Evolutionary conservation across 2,888 invertebrate genomes (phyloP).

Genomic region (Dysmachus trigonus): DNA sequence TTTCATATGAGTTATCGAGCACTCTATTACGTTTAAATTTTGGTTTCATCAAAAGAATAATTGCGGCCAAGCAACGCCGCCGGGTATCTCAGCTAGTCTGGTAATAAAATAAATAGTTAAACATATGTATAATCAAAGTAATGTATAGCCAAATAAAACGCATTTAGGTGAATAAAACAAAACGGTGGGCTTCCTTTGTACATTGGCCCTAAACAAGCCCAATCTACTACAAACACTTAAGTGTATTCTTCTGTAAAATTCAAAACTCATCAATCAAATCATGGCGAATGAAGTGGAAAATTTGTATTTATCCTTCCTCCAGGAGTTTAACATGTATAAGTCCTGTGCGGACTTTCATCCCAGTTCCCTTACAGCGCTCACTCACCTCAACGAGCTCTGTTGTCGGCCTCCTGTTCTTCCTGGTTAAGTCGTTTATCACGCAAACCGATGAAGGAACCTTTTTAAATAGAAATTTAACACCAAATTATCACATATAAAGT

Average conservation of each 20-base stretch:
- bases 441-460: constrained; percentile 46
- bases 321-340: background rate
- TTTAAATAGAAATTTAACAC: constrained; percentile 56
- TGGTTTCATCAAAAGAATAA: no score
- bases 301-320: constrained; percentile 35
- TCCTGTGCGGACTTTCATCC: background rate
- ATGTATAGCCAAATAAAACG: background rate
- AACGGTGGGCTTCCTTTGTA: background rate
- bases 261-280: constrained; percentile 35
- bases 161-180: background rate
- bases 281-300: constrained; percentile 44
- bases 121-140: background rate
- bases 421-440: constrained; percentile 25
- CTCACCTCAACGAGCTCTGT: background rate
- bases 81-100: no score
- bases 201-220: background rate
- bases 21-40: no score
- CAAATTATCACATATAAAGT: constrained; percentile 53
- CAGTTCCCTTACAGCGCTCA: background rate
- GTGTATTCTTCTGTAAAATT: constrained; percentile 8
- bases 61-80: no score
- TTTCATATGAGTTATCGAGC: no score
- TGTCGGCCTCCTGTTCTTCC: background rate
- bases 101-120: background rate
- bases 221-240: background rate